Evolutionary conservation across 2,113 vertebrate species (phyloP).

Genomic region (Calyptommatus sinebrachiatus): DNA sequence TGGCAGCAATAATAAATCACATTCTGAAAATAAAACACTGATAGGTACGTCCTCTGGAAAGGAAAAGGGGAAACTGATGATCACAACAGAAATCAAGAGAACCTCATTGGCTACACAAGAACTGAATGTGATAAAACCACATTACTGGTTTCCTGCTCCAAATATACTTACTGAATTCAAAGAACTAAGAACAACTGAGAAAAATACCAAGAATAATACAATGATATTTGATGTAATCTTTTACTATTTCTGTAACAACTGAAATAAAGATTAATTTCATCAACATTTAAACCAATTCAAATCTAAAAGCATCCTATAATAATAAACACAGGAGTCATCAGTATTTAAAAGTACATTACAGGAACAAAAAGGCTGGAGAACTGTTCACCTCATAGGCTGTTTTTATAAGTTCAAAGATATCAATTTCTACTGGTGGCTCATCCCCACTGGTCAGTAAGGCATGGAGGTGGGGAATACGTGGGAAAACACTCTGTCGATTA

Average conservation of each 20-base stretch:
- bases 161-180: too few species aligned
- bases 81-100: too few species aligned
- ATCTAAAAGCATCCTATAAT: background rate
- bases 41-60: constrained; percentile 6
- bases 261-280: background rate
- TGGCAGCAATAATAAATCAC: background rate
- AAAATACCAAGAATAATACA: too few species aligned
- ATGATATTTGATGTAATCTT: too few species aligned
- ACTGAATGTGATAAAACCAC: too few species aligned
- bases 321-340: background rate
- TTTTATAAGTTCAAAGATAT: constrained; percentile 91
- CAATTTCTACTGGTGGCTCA: constrained; percentile 82
- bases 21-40: background rate
- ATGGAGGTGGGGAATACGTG: constrained; percentile 89
- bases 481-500: constrained; percentile 86
- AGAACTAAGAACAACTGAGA: too few species aligned
- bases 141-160: too few species aligned
- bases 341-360: background rate
- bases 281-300: background rate
- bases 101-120: too few species aligned
- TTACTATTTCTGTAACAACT: background rate
- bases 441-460: constrained; percentile 89
- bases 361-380: background rate
- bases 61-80: background rate
- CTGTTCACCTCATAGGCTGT: constrained; percentile 88